A percentile compares a stretch with the other conserved stretches of the same genome.
These are phyloP conservation scores for Psylliodes chrysocephalus DNA, from an alignment of 2,888 invertebrate species.

Conservation along the genomic window DNA sequence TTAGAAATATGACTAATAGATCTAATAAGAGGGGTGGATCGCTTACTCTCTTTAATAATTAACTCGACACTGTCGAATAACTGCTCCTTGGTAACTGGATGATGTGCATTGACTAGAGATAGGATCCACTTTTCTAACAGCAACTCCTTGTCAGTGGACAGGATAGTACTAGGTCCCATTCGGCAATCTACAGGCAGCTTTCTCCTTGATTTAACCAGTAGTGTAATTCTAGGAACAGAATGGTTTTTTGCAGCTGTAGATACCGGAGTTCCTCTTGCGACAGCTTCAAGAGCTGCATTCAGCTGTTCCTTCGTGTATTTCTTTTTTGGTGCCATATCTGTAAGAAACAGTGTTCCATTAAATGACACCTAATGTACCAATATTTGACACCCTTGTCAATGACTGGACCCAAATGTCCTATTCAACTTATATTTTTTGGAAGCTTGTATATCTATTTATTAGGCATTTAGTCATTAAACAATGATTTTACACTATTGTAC, in stretches of 20 bases:
- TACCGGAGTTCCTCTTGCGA: not conserved
- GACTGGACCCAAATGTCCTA: no score
- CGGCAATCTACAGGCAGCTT: not conserved
- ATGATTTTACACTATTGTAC: no score
- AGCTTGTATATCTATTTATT: no score
- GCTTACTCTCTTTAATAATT: slow-evolving; percentile 10
- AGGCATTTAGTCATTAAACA: no score
- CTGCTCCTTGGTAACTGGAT: slow-evolving; percentile 18
- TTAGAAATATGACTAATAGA: no score
- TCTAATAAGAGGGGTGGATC: slow-evolving; percentile 12
- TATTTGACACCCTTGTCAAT: no score
- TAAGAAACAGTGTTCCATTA: no score
- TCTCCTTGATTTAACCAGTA: not conserved
- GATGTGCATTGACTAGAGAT: not conserved
- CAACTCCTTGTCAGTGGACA: slow-evolving; percentile 1
- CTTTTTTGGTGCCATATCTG: slow-evolving; percentile 24
- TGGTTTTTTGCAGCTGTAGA: not conserved
- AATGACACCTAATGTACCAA: no score
- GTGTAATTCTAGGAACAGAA: not conserved
- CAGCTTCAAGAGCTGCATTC: not conserved
- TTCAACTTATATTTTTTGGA: no score
- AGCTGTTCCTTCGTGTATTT: not conserved
- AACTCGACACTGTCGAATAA: slow-evolving; percentile 22
- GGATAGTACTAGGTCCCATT: slow-evolving; percentile 8
- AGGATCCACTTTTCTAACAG: slow-evolving; percentile 18